phyloP scores from a whole-genome alignment of 2,888 invertebrate genomes.

The Arrhopalites spinosus region DNA sequence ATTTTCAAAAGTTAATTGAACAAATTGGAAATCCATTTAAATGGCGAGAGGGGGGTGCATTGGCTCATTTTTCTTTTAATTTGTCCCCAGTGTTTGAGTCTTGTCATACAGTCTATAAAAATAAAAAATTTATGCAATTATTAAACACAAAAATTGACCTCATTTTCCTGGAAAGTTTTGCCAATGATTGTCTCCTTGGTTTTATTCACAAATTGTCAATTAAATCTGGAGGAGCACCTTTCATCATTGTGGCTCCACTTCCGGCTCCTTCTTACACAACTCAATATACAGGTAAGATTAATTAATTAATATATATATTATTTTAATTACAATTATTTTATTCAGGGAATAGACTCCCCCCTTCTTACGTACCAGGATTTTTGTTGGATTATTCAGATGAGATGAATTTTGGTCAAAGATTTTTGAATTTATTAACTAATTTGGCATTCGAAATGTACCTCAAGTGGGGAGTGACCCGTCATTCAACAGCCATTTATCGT shows the following conservation, averaged over 20 bases:
- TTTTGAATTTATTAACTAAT: neutral
- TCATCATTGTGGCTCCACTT: slow-evolving; percentile 40
- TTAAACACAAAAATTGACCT: slow-evolving; percentile 53
- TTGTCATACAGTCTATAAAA: slow-evolving; percentile 31
- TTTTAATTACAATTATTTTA: neutral
- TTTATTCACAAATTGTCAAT: slow-evolving; percentile 61
- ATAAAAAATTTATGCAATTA: slow-evolving; percentile 29
- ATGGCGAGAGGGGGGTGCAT: slow-evolving; percentile 23
- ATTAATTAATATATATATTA: too few relatives aligned
- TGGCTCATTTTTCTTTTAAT: neutral
- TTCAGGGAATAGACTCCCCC: neutral
- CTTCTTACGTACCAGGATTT: neutral
- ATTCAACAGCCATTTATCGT: slow-evolving; percentile 22
- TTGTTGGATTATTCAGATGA: neutral
- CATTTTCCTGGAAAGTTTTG: slow-evolving; percentile 58
- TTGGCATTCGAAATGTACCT: neutral
- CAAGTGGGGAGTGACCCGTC: neutral
- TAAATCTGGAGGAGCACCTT: slow-evolving; percentile 54
- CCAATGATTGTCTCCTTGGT: slow-evolving; percentile 60
- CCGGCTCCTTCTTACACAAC: slow-evolving; percentile 9
- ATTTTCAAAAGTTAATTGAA: slow-evolving; percentile 37
- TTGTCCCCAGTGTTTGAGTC: slow-evolving; percentile 2
- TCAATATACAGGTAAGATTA: too few relatives aligned
- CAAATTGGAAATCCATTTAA: slow-evolving; percentile 35
- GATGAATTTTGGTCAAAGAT: neutral